phyloP scores from a whole-genome alignment of 2,797 vertebrate genomes.

The Pogoniulus pusillus region DNA sequence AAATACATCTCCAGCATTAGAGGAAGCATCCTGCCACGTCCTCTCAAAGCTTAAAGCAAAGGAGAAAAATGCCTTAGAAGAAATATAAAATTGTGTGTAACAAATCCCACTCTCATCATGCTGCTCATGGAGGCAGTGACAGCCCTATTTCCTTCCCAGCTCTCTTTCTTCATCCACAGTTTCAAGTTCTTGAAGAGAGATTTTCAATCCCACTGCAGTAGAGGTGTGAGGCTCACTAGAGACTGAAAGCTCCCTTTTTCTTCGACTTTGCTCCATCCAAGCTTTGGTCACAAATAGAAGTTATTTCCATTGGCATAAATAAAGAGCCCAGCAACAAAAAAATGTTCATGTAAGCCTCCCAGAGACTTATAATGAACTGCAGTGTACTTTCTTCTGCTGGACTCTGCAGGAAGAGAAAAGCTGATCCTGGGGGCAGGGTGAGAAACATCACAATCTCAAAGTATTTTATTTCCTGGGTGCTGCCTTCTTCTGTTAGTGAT shows the following conservation, averaged over 20 bases:
- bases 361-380: neutral
- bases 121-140: neutral
- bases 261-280: neutral
- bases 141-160: neutral
- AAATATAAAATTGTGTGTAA: neutral
- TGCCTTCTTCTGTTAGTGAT: rapidly evolving
- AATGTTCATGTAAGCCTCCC: neutral
- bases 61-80: neutral
- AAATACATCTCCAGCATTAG: neutral
- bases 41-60: neutral
- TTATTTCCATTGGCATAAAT: neutral
- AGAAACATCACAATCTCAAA: neutral
- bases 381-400: neutral
- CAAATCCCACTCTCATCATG: neutral
- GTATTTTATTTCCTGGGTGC: neutral
- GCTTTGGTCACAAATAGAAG: neutral
- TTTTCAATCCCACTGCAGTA: neutral
- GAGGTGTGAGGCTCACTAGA: neutral
- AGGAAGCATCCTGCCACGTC: neutral
- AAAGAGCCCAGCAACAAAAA: neutral
- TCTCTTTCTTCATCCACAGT: neutral
- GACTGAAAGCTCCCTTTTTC: neutral
- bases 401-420: neutral
- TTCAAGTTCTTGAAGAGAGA: neutral
- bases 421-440: rapidly evolving